A percentile compares a stretch with the other conserved stretches of the same genome.
These are phyloP conservation scores for Cirrhinus molitorella DNA, from an alignment of 2,797 vertebrate genomes.

Conservation along the genomic window DNA sequence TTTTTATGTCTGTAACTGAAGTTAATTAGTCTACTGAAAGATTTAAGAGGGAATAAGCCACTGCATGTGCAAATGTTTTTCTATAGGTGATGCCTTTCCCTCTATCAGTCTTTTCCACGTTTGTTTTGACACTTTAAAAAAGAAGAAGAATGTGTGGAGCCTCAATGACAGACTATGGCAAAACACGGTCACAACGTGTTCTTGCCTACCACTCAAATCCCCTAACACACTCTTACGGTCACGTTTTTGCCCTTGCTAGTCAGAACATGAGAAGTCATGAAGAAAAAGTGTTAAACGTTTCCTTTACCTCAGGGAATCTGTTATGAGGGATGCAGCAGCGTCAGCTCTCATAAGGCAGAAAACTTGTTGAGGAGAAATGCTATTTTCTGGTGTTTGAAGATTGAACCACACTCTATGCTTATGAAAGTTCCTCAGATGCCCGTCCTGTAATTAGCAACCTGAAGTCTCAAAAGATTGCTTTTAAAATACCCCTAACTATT, in stretches of 20 bases:
- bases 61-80: neutral
- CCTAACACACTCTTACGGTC: constrained; percentile 19
- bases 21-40: neutral
- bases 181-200: constrained; percentile 26
- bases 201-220: neutral
- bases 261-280: constrained; percentile 54
- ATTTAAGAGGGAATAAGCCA: neutral
- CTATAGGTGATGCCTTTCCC: neutral
- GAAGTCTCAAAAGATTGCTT: constrained; percentile 50
- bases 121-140: constrained; percentile 34
- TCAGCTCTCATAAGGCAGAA: constrained; percentile 15
- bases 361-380: neutral
- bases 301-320: constrained; percentile 42
- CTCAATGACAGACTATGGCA: constrained; percentile 49
- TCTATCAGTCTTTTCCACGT: constrained; percentile 1
- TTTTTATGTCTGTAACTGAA: neutral
- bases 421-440: constrained; percentile 42
- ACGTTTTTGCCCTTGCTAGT: constrained; percentile 54
- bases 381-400: constrained; percentile 48
- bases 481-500: constrained; percentile 29
- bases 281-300: constrained; percentile 44
- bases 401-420: constrained; percentile 1
- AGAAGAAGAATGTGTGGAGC: constrained; percentile 40
- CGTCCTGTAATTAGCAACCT: constrained; percentile 65
- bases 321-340: constrained; percentile 25